These are phyloP conservation scores for Anabacerthia variegaticeps DNA, from an alignment of 2,797 vertebrate genomes.

Conservation along the genomic window DNA sequence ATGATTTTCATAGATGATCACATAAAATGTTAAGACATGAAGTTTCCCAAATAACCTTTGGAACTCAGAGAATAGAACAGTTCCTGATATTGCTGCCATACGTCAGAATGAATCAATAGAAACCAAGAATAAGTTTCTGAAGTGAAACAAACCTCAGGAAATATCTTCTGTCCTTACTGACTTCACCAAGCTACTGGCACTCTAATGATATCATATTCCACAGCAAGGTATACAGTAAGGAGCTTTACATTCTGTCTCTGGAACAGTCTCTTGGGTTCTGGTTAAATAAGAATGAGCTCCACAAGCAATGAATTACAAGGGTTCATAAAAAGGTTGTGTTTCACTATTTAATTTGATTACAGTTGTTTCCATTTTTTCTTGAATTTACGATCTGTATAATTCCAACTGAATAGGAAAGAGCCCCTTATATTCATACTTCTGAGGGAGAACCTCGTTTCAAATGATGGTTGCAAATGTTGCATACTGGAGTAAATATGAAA, in stretches of 20 bases:
- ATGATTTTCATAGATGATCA: constrained; percentile 11
- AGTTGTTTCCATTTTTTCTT: constrained; percentile 4
- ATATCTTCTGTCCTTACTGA: neutral
- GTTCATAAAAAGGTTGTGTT: constrained; percentile 64
- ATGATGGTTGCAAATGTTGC: neutral
- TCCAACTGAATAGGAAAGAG: neutral
- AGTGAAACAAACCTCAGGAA: neutral
- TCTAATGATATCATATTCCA: neutral
- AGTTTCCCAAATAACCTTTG: neutral
- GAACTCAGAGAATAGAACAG: neutral
- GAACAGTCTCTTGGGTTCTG: constrained; percentile 25
- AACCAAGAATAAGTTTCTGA: neutral
- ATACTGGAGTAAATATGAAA: neutral
- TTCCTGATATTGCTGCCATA: neutral
- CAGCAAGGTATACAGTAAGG: neutral
- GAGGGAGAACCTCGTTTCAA: neutral
- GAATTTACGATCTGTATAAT: constrained; percentile 11
- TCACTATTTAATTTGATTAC: constrained; percentile 9
- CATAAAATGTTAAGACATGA: neutral
- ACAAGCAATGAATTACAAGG: constrained; percentile 36
- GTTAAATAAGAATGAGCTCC: constrained; percentile 38
- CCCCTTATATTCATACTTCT: neutral
- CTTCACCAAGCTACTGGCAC: neutral
- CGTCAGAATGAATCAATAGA: neutral
- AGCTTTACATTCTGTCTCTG: neutral